Evolutionary conservation across 92 coral and sea anemone genomes (phyloP), one percentile per base, ranked within the genome.

Genomic region (Phenganax marumi): DNA sequence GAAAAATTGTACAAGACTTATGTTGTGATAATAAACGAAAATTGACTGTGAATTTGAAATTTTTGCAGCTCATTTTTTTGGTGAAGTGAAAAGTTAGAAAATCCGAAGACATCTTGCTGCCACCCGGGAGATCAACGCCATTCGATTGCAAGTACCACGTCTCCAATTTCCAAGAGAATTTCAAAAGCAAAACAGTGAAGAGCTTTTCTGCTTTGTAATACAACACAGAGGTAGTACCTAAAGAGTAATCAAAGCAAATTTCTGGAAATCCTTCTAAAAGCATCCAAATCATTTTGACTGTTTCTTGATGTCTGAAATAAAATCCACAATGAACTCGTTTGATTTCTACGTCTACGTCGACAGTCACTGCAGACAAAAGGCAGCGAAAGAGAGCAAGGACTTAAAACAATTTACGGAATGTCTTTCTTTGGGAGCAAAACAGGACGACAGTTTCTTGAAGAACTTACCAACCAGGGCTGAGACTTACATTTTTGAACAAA

Each of bases 401-500:
- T 72, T 72, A 33, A 25, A 72, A 52, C 55, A 72, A 48, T 49
- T 72, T 50, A 55, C 77, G 3, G 77, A 72, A 14, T 8, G 24
- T 49, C 58, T 72, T 22, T 72, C 77, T 6, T 22, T 55, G 13
- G 55, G 77, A 16, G 50, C 56, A 55, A 49, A 72, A 48, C 55
- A 52, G 50, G 60, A 72, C 55, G 77, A 24, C 6, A 72, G n/a
- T 48, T 72, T 72, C 12, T 50, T 72, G 0, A 72, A 50, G 77
- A 50, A 72, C 18, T 24, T 72, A n/a, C 19, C 77, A 24, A 49
- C 0, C 10, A 72, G 12, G 47, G 77, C 60, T 18, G 77, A 72
- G 77, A 19, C 60, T 10, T 72, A 72, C 12, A 52, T 72, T 24
- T 72, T 72, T 72, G 77, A 72, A 52, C 56, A 72, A 72, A 52